Conservation (phyloP, 1,140 invertebrate species). For the Scaptodrosophila lebanonensis region DNA sequence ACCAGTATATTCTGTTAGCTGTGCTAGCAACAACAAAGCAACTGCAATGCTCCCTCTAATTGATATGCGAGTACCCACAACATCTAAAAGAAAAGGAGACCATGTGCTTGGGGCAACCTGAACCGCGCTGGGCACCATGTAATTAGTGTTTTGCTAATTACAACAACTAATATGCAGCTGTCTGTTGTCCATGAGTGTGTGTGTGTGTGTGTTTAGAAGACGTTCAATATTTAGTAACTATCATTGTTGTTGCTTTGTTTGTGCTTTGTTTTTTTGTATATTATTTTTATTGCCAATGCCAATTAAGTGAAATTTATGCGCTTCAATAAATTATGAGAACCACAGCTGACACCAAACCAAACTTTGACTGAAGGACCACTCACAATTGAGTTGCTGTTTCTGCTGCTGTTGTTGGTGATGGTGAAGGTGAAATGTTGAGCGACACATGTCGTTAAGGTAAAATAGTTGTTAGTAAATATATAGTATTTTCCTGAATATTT, state of each 20-base stretch:
- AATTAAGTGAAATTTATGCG: slow-evolving; percentile 73
- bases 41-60: slow-evolving; percentile 8
- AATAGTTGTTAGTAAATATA: slow-evolving; percentile 70
- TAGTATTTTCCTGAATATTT: slow-evolving; percentile 17
- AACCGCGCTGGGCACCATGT: slow-evolving; percentile 1
- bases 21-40: too few relatives aligned
- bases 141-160: slow-evolving; percentile 61
- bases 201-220: slow-evolving; percentile 20
- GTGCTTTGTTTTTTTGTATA: slow-evolving; percentile 16
- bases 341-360: slow-evolving; percentile 54
- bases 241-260: slow-evolving; percentile 28
- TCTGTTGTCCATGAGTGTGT: slow-evolving; percentile 19
- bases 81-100: too few relatives aligned
- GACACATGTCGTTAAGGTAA: slow-evolving; percentile 70
- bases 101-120: slow-evolving; percentile 1
- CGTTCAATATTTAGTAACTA: slow-evolving; percentile 34
- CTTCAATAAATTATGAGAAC: slow-evolving; percentile 67
- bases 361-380: slow-evolving; percentile 50
- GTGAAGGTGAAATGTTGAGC: slow-evolving; percentile 17
- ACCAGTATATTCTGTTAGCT: too few relatives aligned
- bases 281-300: slow-evolving; percentile 58
- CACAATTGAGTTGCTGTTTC: slow-evolving; percentile 30
- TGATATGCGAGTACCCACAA: background rate
- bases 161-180: slow-evolving; percentile 56
- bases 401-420: slow-evolving; percentile 23